A percentile compares a stretch with the other conserved stretches of the same genome.
Conservation (phyloP, 64 coral and sea anemone species). For the Catalaphyllia jardinei region DNA sequence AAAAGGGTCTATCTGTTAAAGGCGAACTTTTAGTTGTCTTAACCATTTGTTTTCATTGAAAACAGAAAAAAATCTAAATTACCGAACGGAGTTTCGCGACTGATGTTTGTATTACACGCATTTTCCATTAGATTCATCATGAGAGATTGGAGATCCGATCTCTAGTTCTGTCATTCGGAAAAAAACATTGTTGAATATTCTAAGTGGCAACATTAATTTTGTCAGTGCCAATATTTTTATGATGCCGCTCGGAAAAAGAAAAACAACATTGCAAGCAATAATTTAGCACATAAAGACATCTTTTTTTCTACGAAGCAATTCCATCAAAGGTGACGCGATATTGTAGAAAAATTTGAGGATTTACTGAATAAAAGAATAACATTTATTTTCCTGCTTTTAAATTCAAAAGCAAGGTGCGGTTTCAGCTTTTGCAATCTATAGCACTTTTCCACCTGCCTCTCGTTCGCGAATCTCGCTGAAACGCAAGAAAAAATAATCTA, state of each 20-base stretch:
- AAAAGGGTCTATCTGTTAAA: background rate
- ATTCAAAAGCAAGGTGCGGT: slow-evolving; percentile 38
- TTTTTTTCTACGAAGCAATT: background rate
- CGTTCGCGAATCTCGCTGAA: background rate
- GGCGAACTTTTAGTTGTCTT: background rate
- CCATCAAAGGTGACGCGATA: background rate
- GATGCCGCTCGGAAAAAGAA: background rate
- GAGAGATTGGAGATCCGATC: slow-evolving; percentile 32
- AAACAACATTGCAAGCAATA: background rate
- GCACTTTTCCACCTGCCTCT: slow-evolving; percentile 34
- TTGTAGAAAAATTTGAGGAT: background rate
- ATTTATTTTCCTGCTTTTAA: slow-evolving; percentile 40
- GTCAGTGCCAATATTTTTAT: slow-evolving; percentile 13
- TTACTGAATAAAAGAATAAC: background rate
- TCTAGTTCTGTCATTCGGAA: slow-evolving; percentile 13
- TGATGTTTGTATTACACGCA: slow-evolving; percentile 3
- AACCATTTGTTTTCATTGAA: background rate
- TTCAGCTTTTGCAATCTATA: slow-evolving; percentile 49
- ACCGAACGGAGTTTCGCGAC: background rate
- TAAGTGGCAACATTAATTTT: slow-evolving; percentile 11
- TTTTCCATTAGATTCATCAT: background rate
- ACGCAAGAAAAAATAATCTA: slow-evolving; percentile 36
- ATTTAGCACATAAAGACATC: background rate
- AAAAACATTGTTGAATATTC: slow-evolving; percentile 26
- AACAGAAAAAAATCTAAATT: background rate